These are phyloP conservation scores for Lipophrys pholis DNA, from an alignment of 2,113 vertebrate species.

Conservation along the genomic window DNA sequence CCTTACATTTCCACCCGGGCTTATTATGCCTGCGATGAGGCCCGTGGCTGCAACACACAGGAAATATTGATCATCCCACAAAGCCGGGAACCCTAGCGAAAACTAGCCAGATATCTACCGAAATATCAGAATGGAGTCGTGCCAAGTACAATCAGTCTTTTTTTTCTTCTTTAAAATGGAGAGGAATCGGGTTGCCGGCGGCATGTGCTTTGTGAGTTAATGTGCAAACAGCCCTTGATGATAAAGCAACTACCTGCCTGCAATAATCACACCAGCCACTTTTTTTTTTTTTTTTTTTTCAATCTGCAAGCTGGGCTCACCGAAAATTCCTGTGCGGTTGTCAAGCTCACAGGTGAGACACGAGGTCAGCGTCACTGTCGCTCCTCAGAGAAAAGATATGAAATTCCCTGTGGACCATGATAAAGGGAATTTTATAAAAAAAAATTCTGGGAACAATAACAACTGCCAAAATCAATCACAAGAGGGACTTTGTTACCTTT, in stretches of 20 bases:
- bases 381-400: background rate
- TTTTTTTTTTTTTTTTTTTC: background rate
- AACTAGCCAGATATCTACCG: constrained; percentile 31
- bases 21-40: constrained; percentile 42
- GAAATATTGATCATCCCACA: constrained; percentile 60
- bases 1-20: constrained; percentile 39
- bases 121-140: constrained; percentile 23
- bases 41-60: constrained; percentile 46
- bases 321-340: constrained; percentile 18
- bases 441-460: constrained; percentile 28
- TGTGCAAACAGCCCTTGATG: constrained; percentile 26
- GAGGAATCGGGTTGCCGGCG: background rate
- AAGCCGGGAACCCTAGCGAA: constrained; percentile 22
- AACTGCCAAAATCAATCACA: constrained; percentile 13
- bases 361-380: constrained; percentile 31
- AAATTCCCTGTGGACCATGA: constrained; percentile 13
- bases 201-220: constrained; percentile 15
- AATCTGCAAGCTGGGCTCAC: constrained; percentile 5
- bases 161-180: constrained; percentile 15
- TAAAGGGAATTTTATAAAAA: constrained; percentile 5
- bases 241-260: constrained; percentile 31
- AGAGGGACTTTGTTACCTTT: background rate
- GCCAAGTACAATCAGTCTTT: constrained; percentile 20
- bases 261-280: constrained; percentile 4
- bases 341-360: constrained; percentile 9